Base-by-base conservation (phyloP, 2,888 invertebrate genomes). In the Byasa hedistus region DNA sequence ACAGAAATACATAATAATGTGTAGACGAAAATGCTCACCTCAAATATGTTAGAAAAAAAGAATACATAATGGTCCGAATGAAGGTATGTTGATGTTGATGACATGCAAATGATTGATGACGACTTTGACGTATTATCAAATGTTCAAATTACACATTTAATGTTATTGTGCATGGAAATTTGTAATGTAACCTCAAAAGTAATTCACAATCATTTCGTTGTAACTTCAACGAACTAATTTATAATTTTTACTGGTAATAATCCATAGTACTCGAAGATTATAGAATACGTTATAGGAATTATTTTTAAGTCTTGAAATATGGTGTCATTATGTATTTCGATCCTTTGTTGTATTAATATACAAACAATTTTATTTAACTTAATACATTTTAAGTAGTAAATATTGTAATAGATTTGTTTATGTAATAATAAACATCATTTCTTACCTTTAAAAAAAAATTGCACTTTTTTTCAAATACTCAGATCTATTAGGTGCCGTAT, bases 1-100 rank as follows among this genome's bases (percentile, higher is more conserved):
- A 67, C 57, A 67, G 67, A 61, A 57, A 67, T 67, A 64, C 60
- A 39, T 64, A 67, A 67, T 67, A 51, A 64, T 60, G 61, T 52
- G 63, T 61, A 59, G 63, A 52, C 64, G 64, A 64, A 60, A 64
- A 64, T 60, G 56, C 39, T 67, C 59, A 63, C 60, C 67, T 67
- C 64, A 64, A 67, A 67, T 61, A 32, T 51, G 51, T 36, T 36
- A 32, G 44, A 56, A 60, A 63, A 54, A 24, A 57, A 58, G 21
- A 23, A 57, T 32, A 51, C 52, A 36, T 66, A 61, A 66, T 61
- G 66, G 44, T 55, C 57, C 51, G 23, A 63, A 66, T 55, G 62
- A 62, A 57, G 54, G 54, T 54, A 66, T 56, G 54, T 54, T 24
- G 39, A 66, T 62, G 57, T 24, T 66, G 66, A 66, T 59, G 66